Evolutionary conservation across 2,888 invertebrate species (phyloP).

Genomic region (Sinotaia quadrata): DNA sequence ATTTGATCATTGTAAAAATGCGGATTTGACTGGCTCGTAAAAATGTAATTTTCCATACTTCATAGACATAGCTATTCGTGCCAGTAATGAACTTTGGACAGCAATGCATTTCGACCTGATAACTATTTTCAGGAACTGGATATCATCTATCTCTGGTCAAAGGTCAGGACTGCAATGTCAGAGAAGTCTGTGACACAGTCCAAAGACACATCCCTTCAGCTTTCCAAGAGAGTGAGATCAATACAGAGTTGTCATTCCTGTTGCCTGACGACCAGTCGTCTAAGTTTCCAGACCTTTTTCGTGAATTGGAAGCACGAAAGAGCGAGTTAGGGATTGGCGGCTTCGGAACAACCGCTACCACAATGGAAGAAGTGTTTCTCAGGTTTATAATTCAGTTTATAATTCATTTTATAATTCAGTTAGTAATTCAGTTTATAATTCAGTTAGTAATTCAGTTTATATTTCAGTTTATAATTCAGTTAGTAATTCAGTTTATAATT

Average conservation of each 20-base stretch:
- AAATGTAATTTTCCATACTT: no score
- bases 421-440: no score
- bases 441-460: no score
- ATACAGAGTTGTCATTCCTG: slow-evolving; percentile 63
- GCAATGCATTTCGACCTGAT: no score
- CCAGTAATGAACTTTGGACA: no score
- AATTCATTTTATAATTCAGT: no score
- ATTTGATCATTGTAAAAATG: no score
- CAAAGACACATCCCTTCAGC: slow-evolving; percentile 77
- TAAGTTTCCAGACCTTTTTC: slow-evolving; percentile 58
- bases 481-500: no score
- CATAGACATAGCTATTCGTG: no score
- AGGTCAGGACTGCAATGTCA: slow-evolving; percentile 72
- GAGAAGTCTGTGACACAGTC: slow-evolving; percentile 77
- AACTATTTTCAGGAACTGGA: slow-evolving; percentile 82
- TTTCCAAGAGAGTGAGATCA: slow-evolving; percentile 73
- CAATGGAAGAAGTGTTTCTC: slow-evolving; percentile 85
- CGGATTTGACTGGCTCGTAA: no score
- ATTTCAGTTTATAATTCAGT: no score
- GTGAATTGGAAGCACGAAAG: slow-evolving; percentile 54
- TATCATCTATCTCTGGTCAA: slow-evolving; percentile 83
- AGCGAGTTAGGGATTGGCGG: slow-evolving; percentile 80
- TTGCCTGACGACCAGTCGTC: slow-evolving; percentile 59
- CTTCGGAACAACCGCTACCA: slow-evolving; percentile 88
- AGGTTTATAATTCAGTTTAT: no score